A percentile compares a stretch with the other conserved stretches of the same genome.
Evolutionary conservation across 2,113 vertebrate genomes (phyloP).

Genomic region (Mungos mungo): DNA sequence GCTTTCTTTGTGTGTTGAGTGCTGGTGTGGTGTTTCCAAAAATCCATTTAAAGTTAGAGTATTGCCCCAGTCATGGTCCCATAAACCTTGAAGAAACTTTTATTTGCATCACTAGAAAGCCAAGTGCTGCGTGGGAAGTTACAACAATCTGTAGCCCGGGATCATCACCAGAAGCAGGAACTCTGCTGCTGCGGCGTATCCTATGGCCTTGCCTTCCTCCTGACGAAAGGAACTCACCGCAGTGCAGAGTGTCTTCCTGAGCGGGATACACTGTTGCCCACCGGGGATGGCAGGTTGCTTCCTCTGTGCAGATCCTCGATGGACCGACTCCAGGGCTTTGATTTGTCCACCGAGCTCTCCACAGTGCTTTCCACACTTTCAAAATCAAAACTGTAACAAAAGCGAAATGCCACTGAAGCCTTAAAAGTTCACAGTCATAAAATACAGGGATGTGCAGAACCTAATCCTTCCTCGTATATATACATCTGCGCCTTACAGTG

Average conservation of each 20-base stretch:
- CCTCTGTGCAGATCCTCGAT: conserved; percentile 97
- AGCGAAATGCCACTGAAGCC: not conserved
- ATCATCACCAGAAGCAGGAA: not conserved
- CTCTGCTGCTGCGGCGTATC: accelerated
- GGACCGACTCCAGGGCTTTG: conserved; percentile 95
- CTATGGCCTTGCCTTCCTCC: not conserved
- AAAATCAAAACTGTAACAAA: conserved; percentile 92
- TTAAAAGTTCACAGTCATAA: not conserved
- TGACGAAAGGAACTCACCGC: conserved; percentile 84
- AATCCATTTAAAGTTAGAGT: not conserved
- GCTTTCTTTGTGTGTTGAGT: not conserved
- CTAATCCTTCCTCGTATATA: not conserved
- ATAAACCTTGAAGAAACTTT: not conserved
- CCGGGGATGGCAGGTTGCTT: conserved; percentile 89
- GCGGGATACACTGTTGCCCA: conserved; percentile 91
- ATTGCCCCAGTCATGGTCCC: not conserved
- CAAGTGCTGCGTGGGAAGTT: not conserved
- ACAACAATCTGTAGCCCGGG: accelerated
- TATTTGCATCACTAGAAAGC: not conserved
- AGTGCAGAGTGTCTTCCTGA: conserved; percentile 91
- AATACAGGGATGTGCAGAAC: accelerated
- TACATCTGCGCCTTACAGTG: not conserved
- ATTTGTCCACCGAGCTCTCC: conserved; percentile 92
- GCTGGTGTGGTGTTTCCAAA: not conserved
- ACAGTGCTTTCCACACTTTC: conserved; percentile 92